These are phyloP conservation scores for Cantharis rufa DNA, from an alignment of 2,888 invertebrate genomes.

Conservation along the genomic window DNA sequence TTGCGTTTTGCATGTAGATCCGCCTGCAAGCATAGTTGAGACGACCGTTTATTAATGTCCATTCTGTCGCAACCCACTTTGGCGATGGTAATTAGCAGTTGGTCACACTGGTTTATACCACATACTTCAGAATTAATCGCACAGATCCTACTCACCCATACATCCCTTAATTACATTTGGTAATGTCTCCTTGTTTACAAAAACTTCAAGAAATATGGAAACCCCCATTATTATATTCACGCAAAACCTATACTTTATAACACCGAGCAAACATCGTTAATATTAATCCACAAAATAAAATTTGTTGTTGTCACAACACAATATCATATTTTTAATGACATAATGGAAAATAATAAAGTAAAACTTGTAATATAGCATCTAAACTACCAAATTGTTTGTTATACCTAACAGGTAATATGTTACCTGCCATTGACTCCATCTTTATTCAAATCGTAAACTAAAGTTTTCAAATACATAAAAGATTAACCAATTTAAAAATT, in stretches of 20 bases:
- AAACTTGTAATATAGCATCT: neutral
- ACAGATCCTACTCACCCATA: slow-evolving; percentile 22
- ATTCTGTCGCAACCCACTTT: slow-evolving; percentile 39
- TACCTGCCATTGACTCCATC: neutral
- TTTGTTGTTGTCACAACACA: neutral
- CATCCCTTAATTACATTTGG: slow-evolving; percentile 28
- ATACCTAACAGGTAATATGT: neutral
- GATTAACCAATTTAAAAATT: neutral
- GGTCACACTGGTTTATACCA: slow-evolving; percentile 31
- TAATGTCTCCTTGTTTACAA: slow-evolving; percentile 14
- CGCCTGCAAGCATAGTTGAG: slow-evolving; percentile 26
- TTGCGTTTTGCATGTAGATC: slow-evolving; percentile 30
- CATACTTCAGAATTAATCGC: slow-evolving; percentile 31
- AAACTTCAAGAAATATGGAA: slow-evolving; percentile 13
- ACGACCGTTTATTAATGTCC: slow-evolving; percentile 39
- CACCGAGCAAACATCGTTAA: neutral
- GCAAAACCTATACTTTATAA: neutral
- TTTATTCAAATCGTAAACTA: neutral
- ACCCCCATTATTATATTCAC: slow-evolving; percentile 2
- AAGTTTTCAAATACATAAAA: neutral
- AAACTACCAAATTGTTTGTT: neutral
- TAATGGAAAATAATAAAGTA: neutral
- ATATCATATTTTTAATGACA: neutral
- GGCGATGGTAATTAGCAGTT: slow-evolving; percentile 39
- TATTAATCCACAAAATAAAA: neutral